phyloP scores from a whole-genome alignment of 1,140 invertebrate genomes.

The Thaumetopoea pityocampa region DNA sequence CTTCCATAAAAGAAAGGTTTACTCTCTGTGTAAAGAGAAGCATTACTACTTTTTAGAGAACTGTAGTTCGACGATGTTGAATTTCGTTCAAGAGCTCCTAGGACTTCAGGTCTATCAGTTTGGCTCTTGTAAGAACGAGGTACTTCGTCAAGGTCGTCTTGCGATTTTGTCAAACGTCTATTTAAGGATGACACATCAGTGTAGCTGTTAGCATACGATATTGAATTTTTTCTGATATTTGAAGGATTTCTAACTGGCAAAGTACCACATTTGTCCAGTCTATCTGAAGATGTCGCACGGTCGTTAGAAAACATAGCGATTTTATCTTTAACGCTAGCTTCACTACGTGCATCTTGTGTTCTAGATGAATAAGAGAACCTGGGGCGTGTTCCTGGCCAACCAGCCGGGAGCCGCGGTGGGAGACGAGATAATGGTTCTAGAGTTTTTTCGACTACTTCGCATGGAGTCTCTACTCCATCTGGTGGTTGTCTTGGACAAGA shows the following conservation, averaged over 20 bases:
- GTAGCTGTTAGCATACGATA: conserved; percentile 45
- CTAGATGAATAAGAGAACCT: conserved; percentile 67
- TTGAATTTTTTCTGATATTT: conserved; percentile 47
- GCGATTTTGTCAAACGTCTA: conserved; percentile 63
- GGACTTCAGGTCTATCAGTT: conserved; percentile 56
- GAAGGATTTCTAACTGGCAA: conserved; percentile 65
- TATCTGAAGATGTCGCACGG: conserved; percentile 66
- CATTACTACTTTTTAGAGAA: conserved; percentile 29
- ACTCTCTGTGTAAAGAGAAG: conserved; percentile 33
- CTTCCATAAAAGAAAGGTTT: conserved; percentile 67
- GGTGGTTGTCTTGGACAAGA: conserved; percentile 85
- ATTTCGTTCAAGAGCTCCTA: conserved; percentile 48
- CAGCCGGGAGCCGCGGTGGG: conserved; percentile 45
- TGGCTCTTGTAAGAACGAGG: conserved; percentile 55
- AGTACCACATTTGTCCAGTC: conserved; percentile 67
- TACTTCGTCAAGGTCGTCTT: conserved; percentile 66
- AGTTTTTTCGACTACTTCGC: conserved; percentile 81
- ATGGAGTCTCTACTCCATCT: conserved; percentile 91
- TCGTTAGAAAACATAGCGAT: conserved; percentile 89
- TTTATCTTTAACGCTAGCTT: conserved; percentile 88
- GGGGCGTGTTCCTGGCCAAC: conserved; percentile 48
- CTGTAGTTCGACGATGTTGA: conserved; percentile 13
- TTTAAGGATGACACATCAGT: conserved; percentile 56
- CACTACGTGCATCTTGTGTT: conserved; percentile 84
- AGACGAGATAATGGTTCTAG: conserved; percentile 50